phyloP scores from a whole-genome alignment of 2,113 vertebrate species.

The Coregonus clupeaformis region DNA sequence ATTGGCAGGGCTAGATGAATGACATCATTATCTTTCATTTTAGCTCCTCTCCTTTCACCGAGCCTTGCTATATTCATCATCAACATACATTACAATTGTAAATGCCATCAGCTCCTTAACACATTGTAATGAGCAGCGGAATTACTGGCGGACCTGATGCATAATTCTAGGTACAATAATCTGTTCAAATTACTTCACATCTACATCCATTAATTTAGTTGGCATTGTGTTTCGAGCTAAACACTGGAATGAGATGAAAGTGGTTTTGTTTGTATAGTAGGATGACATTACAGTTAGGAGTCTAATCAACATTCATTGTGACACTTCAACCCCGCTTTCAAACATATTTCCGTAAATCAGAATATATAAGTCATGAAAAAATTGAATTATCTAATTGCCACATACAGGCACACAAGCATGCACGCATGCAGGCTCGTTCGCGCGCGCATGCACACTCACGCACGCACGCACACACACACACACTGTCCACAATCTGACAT shows the following conservation, averaged over 20 bases:
- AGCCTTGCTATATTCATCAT: slow-evolving; percentile 56
- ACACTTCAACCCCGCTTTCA: neutral
- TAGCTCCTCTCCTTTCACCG: slow-evolving; percentile 43
- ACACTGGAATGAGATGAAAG: slow-evolving; percentile 9
- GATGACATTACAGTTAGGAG: neutral
- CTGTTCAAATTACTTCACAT: slow-evolving; percentile 56
- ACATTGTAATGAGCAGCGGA: slow-evolving; percentile 51
- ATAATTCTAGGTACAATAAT: slow-evolving; percentile 53
- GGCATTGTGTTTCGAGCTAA: slow-evolving; percentile 34
- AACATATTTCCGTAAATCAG: neutral
- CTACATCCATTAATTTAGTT: slow-evolving; percentile 43
- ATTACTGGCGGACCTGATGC: slow-evolving; percentile 42
- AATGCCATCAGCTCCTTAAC: slow-evolving; percentile 69
- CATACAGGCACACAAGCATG: neutral
- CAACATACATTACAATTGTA: slow-evolving; percentile 63
- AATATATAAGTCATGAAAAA: neutral
- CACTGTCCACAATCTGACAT: too few relatives aligned
- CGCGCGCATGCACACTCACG: neutral
- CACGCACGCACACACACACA: neutral
- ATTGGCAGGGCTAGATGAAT: slow-evolving; percentile 71
- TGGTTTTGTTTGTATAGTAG: neutral
- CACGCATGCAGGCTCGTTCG: too few relatives aligned
- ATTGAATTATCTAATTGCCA: neutral
- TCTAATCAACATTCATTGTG: slow-evolving; percentile 3
- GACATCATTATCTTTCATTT: slow-evolving; percentile 64